Percentiles rank a stretch among this genome's conserved stretches.
Conservation (phyloP, 2,113 vertebrate species). For the Xyliphius kryptos region DNA sequence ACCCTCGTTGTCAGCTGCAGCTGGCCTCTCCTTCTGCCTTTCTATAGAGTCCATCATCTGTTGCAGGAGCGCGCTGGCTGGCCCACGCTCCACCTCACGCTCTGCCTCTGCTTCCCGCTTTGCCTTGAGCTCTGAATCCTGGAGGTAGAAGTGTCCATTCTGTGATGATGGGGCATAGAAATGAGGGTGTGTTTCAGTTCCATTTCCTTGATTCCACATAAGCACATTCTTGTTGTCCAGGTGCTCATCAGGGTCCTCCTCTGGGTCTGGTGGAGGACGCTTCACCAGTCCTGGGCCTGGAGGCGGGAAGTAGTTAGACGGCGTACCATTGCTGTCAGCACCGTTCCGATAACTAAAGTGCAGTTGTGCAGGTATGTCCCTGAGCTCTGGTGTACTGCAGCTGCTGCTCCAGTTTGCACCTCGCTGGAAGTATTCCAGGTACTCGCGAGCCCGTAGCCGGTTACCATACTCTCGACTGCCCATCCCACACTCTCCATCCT, state of each 20-base stretch:
- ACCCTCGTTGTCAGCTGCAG: conserved; percentile 68
- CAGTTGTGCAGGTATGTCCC: conserved; percentile 66
- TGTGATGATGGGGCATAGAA: conserved; percentile 72
- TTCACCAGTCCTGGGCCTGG: too few relatives aligned
- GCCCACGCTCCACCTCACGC: conserved; percentile 70
- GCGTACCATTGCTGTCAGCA: conserved; percentile 60
- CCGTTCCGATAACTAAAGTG: conserved; percentile 72
- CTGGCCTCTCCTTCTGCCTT: conserved; percentile 59
- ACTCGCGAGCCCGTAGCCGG: conserved; percentile 85
- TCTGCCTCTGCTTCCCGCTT: too few relatives aligned
- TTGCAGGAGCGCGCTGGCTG: conserved; percentile 85
- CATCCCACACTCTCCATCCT: conserved; percentile 49
- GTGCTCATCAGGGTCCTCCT: too few relatives aligned
- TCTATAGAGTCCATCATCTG: conserved; percentile 91
- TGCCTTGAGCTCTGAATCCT: conserved; percentile 58
- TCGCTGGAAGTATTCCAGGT: conserved; percentile 95
- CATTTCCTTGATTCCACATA: too few relatives aligned
- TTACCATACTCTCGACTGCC: conserved; percentile 77
- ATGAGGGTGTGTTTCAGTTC: too few relatives aligned
- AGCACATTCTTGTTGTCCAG: too few relatives aligned
- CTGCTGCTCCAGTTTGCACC: conserved; percentile 71
- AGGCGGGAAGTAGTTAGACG: conserved; percentile 61
- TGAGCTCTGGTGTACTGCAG: conserved; percentile 73
- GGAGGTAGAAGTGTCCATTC: conserved; percentile 77
- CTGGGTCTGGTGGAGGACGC: too few relatives aligned